Evolutionary conservation across 2,113 vertebrate species (phyloP).

Genomic region (Spea bombifrons): DNA sequence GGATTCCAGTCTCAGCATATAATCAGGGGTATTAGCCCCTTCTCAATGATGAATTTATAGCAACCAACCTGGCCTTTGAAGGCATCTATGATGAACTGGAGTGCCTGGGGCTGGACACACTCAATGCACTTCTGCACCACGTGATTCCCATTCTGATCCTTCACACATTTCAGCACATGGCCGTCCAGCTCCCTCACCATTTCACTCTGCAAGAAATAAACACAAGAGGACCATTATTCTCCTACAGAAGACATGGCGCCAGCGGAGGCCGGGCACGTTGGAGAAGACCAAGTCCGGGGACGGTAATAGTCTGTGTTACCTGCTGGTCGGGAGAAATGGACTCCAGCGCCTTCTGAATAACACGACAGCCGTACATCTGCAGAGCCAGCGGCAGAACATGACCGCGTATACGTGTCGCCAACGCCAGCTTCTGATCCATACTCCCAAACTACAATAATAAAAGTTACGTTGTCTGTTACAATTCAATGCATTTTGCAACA

Average conservation of each 20-base stretch:
- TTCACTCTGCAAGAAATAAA: conserved; percentile 73
- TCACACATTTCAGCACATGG: conserved; percentile 91
- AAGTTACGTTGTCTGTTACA: not conserved
- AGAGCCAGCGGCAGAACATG: conserved; percentile 89
- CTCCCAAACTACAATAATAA: conserved; percentile 81
- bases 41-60: too few relatives aligned
- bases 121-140: conserved; percentile 98
- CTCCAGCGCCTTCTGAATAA: conserved; percentile 96
- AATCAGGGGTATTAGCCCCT: too few relatives aligned
- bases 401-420: conserved; percentile 90
- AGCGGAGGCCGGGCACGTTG: too few relatives aligned
- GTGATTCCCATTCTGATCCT: conserved; percentile 96
- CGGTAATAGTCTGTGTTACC: conserved; percentile 59
- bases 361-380: conserved; percentile 95
- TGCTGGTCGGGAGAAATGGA: conserved; percentile 97
- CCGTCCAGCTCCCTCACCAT: conserved; percentile 94
- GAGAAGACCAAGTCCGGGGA: not conserved
- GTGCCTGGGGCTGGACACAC: conserved; percentile 90
- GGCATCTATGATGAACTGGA: conserved; percentile 94
- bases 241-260: too few relatives aligned
- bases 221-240: not conserved
- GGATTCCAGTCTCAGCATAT: too few relatives aligned
- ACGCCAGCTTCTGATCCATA: conserved; percentile 89
- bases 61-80: conserved; percentile 87
- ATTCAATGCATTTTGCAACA: not conserved